Conservation (phyloP, 2,113 vertebrate species). For the Elephantulus edwardii region DNA sequence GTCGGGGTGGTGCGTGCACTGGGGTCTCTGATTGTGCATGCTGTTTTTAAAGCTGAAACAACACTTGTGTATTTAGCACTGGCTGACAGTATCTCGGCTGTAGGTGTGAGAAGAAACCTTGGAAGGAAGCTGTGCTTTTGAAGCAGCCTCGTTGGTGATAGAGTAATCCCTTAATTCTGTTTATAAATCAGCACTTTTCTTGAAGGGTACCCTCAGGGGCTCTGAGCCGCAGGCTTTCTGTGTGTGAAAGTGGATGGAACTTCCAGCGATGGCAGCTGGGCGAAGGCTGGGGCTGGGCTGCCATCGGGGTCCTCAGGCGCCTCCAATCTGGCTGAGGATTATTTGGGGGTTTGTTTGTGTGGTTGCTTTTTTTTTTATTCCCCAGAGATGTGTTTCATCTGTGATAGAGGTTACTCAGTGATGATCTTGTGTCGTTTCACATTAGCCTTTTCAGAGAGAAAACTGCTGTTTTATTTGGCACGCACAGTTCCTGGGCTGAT, state of each 20-base stretch:
- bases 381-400: neutral
- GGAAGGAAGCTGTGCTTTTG: neutral
- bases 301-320: neutral
- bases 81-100: no score
- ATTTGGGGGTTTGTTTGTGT: neutral
- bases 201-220: neutral
- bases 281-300: neutral
- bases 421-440: neutral
- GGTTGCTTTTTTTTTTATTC: no score
- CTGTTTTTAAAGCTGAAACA: neutral
- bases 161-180: neutral
- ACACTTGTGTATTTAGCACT: accelerated
- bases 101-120: accelerated
- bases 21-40: accelerated
- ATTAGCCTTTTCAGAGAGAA: neutral
- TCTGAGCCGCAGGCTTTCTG: neutral
- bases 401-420: neutral
- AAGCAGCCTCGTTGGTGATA: neutral
- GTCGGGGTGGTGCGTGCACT: accelerated
- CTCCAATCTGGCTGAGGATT: neutral
- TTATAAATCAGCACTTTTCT: neutral
- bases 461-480: neutral
- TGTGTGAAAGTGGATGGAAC: neutral
- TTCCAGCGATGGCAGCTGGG: neutral
- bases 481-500: neutral